These are phyloP conservation scores for Streptopelia turtur DNA, from an alignment of 2,797 vertebrate genomes.

Conservation along the genomic window DNA sequence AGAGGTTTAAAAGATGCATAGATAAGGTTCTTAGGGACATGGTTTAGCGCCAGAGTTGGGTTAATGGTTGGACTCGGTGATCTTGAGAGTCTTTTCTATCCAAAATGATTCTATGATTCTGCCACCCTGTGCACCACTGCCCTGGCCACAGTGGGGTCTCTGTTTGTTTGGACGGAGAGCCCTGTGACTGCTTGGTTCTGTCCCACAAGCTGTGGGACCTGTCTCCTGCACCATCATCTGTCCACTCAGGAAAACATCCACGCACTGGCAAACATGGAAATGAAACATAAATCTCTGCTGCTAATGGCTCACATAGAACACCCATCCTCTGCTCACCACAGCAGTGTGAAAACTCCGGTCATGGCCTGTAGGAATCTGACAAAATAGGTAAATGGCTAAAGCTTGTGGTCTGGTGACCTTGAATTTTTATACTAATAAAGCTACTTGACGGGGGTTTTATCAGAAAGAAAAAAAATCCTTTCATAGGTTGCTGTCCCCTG, in stretches of 20 bases:
- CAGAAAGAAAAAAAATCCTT: neutral
- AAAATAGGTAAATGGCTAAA: neutral
- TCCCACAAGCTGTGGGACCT: neutral
- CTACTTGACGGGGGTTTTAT: neutral
- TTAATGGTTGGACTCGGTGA: no score
- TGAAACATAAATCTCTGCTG: neutral
- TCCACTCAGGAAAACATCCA: neutral
- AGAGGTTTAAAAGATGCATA: no score
- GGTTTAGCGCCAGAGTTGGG: no score
- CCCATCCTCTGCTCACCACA: fast-evolving
- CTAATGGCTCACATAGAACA: neutral
- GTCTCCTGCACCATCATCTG: neutral
- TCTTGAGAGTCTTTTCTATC: no score
- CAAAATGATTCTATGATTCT: no score
- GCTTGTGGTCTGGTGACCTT: neutral
- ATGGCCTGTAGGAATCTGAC: neutral
- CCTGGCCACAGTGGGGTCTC: fast-evolving
- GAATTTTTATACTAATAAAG: constrained; percentile 25
- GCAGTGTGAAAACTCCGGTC: fast-evolving
- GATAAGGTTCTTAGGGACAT: no score
- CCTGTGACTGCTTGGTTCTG: fast-evolving
- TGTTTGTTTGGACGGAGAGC: neutral
- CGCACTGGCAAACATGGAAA: neutral
- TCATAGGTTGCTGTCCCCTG: constrained; percentile 20
- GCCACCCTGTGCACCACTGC: neutral